These are phyloP conservation scores for Hippocampus comes DNA, from an alignment of 2,113 vertebrate genomes.

Conservation along the genomic window DNA sequence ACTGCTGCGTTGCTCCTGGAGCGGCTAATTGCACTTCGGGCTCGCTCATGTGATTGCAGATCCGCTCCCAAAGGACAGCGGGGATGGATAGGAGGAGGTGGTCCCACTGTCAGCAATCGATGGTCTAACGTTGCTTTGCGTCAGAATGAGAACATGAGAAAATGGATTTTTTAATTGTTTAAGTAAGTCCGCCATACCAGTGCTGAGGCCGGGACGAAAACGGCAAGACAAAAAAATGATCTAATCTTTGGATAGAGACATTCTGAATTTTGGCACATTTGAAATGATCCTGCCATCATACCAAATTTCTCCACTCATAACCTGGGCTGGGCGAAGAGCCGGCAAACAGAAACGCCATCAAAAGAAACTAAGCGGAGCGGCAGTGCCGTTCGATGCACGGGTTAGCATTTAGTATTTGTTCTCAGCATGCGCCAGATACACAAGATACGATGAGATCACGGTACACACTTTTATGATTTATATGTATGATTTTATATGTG, in stretches of 20 bases:
- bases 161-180: too few species aligned
- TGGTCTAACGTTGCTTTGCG: conserved; percentile 49
- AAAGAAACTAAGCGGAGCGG: neutral
- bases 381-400: neutral
- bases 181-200: too few species aligned
- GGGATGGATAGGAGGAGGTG: conserved; percentile 15
- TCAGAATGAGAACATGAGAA: neutral
- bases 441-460: neutral
- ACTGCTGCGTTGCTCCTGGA: conserved; percentile 63
- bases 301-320: too few species aligned
- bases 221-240: too few species aligned
- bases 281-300: too few species aligned
- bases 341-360: neutral
- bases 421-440: neutral
- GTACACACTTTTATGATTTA: neutral
- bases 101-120: conserved; percentile 67
- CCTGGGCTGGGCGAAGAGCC: too few species aligned
- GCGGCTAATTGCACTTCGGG: conserved; percentile 72
- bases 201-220: too few species aligned
- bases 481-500: neutral
- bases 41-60: conserved; percentile 68
- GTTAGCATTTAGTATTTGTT: neutral
- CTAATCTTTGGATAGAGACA: too few species aligned
- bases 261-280: too few species aligned
- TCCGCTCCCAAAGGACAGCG: conserved; percentile 47